phyloP scores from a whole-genome alignment of 2,113 vertebrate genomes.

The Salvelinus fontinalis region DNA sequence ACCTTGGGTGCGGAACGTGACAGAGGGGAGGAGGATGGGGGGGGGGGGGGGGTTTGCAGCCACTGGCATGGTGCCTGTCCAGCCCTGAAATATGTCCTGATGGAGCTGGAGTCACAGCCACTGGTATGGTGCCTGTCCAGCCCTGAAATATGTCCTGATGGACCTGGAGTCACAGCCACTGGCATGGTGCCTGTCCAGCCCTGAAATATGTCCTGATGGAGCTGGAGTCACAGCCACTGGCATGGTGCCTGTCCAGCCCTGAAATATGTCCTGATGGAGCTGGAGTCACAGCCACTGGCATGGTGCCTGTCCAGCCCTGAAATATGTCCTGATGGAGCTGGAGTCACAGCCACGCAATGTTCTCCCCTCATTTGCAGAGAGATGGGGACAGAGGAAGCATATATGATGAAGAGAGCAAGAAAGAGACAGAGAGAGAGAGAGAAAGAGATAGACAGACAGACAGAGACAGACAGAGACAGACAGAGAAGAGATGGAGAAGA shows the following conservation, averaged over 20 bases:
- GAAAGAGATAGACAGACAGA: too few species aligned
- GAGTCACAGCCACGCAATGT: conserved; percentile 51
- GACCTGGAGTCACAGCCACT: conserved; percentile 39
- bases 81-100: conserved; percentile 38
- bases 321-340: conserved; percentile 65
- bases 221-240: conserved; percentile 49
- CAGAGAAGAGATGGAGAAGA: too few species aligned
- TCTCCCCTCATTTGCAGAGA: neutral
- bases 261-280: conserved; percentile 34
- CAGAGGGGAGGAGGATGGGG: neutral
- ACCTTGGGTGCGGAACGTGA: conserved; percentile 49
- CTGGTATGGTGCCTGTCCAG: conserved; percentile 59
- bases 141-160: conserved; percentile 38
- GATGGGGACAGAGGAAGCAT: conserved; percentile 8
- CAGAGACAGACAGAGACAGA: too few species aligned
- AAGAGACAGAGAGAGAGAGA: neutral
- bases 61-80: conserved; percentile 61
- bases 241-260: conserved; percentile 47
- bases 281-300: conserved; percentile 50
- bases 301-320: conserved; percentile 49
- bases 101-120: conserved; percentile 11
- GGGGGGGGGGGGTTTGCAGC: conserved; percentile 28
- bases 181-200: conserved; percentile 54
- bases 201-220: conserved; percentile 37
- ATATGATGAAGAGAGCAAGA: neutral